Conservation (phyloP, 2,888 invertebrate genomes). For the Pemphredon lugubris region DNA sequence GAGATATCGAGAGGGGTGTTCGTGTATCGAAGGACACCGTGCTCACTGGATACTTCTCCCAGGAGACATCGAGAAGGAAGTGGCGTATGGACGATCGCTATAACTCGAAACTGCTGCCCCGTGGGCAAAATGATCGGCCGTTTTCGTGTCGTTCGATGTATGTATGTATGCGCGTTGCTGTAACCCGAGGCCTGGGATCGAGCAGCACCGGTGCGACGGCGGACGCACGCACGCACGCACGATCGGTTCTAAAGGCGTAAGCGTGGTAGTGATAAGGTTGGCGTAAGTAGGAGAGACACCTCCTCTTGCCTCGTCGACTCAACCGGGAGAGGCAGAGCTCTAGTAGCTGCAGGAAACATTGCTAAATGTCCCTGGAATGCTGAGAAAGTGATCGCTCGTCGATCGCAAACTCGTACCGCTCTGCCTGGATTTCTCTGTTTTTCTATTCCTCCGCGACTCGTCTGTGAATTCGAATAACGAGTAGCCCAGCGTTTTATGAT, state of each 20-base stretch:
- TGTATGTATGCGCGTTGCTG: constrained; percentile 12
- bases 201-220: no score
- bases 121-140: constrained; percentile 27
- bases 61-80: constrained; percentile 18
- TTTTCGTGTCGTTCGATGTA: constrained; percentile 26
- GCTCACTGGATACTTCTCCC: not conserved
- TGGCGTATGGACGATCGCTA: constrained; percentile 17
- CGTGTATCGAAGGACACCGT: constrained; percentile 24
- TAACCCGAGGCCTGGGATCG: constrained; percentile 24
- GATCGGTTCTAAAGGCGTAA: constrained; percentile 43
- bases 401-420: constrained; percentile 28
- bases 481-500: no score
- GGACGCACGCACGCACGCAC: no score
- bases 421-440: not conserved
- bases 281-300: constrained; percentile 47
- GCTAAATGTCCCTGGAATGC: constrained; percentile 65
- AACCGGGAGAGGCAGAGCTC: constrained; percentile 18
- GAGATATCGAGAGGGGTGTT: constrained; percentile 14
- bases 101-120: constrained; percentile 3
- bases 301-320: constrained; percentile 39
- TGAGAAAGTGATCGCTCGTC: constrained; percentile 66
- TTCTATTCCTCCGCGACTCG: not conserved
- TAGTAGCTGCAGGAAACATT: constrained; percentile 63
- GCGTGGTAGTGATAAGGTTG: constrained; percentile 53
- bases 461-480: not conserved